phyloP scores from a whole-genome alignment of 1,140 invertebrate species.

The Gonatopus flavifemur region DNA sequence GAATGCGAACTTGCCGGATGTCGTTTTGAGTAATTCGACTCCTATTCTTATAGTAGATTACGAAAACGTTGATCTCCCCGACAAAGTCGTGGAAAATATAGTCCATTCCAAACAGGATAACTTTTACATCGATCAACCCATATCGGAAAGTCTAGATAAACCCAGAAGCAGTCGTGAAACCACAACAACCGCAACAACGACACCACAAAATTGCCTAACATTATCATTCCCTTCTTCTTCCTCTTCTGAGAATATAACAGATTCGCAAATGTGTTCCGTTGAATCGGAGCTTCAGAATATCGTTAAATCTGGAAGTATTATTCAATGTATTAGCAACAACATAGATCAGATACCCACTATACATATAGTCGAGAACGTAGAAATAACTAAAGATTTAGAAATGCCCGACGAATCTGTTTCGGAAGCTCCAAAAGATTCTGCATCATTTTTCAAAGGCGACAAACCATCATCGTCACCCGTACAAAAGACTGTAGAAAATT shows the following conservation, averaged over 20 bases:
- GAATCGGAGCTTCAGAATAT: conserved; percentile 14
- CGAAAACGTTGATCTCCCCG: conserved; percentile 34
- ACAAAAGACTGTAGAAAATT: too few relatives aligned
- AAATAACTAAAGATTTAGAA: conserved; percentile 29
- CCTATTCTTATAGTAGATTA: conserved; percentile 41
- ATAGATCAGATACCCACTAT: conserved; percentile 50
- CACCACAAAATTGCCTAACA: conserved; percentile 7
- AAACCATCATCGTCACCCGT: too few relatives aligned
- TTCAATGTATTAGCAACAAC: conserved; percentile 40
- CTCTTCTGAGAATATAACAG: conserved; percentile 6
- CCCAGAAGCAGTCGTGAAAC: too few relatives aligned
- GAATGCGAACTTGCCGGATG: conserved; percentile 22
- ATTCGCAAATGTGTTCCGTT: conserved; percentile 1
- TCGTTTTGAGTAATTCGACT: conserved; percentile 28
- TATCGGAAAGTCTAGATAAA: too few relatives aligned
- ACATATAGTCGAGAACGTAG: conserved; percentile 53
- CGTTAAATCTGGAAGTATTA: conserved; percentile 34
- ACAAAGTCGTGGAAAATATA: conserved; percentile 19
- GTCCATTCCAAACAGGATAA: not conserved
- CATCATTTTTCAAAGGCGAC: conserved; percentile 21
- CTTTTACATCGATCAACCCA: conserved; percentile 7
- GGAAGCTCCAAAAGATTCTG: conserved; percentile 11
- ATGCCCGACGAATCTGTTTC: conserved; percentile 23
- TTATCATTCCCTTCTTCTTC: conserved; percentile 15
- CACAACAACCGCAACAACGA: conserved; percentile 5